Conservation (phyloP, 1,140 invertebrate species). For the Acromyrmex charruanus region DNA sequence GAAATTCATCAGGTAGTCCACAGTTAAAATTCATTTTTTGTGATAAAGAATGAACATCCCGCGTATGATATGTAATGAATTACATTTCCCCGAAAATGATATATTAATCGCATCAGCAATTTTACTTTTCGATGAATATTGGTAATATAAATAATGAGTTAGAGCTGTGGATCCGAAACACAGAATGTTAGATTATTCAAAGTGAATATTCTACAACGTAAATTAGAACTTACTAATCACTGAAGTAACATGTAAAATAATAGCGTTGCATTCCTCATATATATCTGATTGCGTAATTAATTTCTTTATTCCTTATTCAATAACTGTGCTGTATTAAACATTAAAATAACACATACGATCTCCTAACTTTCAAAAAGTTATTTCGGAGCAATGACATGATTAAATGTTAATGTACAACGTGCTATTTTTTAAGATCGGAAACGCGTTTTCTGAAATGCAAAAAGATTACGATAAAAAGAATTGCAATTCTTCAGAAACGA, state of each 20-base stretch:
- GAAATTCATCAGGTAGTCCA: background rate
- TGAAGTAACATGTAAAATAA: background rate
- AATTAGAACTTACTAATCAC: conserved; percentile 1
- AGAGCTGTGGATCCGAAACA: background rate
- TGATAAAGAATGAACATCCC: conserved; percentile 44
- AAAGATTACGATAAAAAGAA: background rate
- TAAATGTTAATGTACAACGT: background rate
- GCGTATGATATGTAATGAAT: conserved; percentile 39
- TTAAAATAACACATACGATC: background rate
- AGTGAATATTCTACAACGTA: conserved; percentile 21
- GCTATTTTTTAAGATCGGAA: background rate
- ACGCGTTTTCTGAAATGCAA: background rate
- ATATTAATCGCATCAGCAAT: conserved; percentile 57
- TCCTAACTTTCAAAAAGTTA: background rate
- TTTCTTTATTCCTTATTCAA: background rate
- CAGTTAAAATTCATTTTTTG: background rate
- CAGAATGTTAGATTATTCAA: conserved; percentile 10
- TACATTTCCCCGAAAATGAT: conserved; percentile 52
- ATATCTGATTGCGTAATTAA: background rate
- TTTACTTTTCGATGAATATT: conserved; percentile 49
- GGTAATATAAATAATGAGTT: conserved; percentile 30
- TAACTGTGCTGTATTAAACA: background rate
- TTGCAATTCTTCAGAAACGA: background rate
- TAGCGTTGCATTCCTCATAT: background rate
- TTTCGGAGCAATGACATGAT: background rate